A percentile compares a stretch with the other conserved stretches of the same genome.
phyloP scores from a whole-genome alignment of 2,888 invertebrate genomes.

The Coecobrya sp. region DNA sequence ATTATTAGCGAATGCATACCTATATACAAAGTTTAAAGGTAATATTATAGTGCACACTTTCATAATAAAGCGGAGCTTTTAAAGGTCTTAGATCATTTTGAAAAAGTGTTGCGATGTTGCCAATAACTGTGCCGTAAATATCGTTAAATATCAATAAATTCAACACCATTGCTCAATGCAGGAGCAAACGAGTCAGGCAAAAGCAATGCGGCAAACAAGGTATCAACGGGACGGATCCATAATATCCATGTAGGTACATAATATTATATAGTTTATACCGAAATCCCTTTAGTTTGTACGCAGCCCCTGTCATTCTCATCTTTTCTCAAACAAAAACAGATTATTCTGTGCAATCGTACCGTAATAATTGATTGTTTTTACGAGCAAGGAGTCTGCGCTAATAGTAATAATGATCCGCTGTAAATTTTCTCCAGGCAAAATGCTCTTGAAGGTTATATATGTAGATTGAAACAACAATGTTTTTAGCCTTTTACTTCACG shows the following conservation, averaged over 20 bases:
- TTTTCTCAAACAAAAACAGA: conserved; percentile 31
- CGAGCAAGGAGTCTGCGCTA: conserved; percentile 31
- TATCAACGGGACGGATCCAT: background rate
- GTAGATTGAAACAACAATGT: conserved; percentile 26
- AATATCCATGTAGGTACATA: no score
- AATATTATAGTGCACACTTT: background rate
- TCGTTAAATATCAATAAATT: conserved; percentile 71
- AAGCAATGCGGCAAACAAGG: conserved; percentile 6
- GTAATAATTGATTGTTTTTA: conserved; percentile 63
- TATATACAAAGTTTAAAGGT: conserved; percentile 46
- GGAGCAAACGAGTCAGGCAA: conserved; percentile 8
- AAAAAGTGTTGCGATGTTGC: conserved; percentile 51
- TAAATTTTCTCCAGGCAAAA: conserved; percentile 55
- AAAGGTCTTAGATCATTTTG: conserved; percentile 37
- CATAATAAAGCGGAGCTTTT: conserved; percentile 41
- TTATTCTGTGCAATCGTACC: conserved; percentile 26
- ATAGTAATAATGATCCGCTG: conserved; percentile 48
- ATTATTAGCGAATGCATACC: background rate
- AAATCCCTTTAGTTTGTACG: background rate
- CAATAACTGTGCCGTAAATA: conserved; percentile 67
- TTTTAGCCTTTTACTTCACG: background rate
- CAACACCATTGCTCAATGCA: conserved; percentile 55
- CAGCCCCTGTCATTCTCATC: conserved; percentile 17
- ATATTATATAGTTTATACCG: background rate
- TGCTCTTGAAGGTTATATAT: conserved; percentile 51